A percentile compares a stretch with the other conserved stretches of the same genome.
Evolutionary conservation across 2,888 invertebrate species (phyloP).

Genomic region (Nemurella pictetii): DNA sequence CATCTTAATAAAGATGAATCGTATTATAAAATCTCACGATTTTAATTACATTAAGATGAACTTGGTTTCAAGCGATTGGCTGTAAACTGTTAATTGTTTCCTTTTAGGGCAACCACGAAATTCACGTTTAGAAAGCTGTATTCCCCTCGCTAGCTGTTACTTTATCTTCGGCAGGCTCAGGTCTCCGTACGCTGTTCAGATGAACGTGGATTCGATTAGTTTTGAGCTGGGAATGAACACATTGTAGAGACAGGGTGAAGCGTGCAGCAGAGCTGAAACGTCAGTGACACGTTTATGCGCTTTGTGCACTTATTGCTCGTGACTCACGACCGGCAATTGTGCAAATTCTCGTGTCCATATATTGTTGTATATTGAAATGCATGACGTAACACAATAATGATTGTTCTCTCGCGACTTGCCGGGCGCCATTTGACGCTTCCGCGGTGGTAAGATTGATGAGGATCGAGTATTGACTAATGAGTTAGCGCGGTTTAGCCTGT

Average conservation of each 20-base stretch:
- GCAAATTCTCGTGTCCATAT: neutral
- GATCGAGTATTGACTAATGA: no score
- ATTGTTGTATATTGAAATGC: no score
- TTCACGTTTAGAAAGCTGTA: conserved; percentile 18
- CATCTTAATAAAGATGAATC: neutral
- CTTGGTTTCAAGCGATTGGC: neutral
- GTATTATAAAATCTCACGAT: conserved; percentile 14
- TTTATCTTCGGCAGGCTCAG: neutral
- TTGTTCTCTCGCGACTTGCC: no score
- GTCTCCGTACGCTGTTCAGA: no score
- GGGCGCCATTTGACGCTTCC: neutral
- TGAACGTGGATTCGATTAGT: no score
- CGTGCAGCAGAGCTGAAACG: no score
- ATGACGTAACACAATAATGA: neutral
- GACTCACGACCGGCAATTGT: neutral
- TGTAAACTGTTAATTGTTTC: neutral
- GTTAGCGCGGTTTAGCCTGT: no score
- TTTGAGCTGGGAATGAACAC: no score
- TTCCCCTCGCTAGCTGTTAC: neutral
- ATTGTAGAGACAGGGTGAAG: no score
- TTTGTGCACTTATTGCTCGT: neutral
- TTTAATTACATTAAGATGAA: conserved; percentile 13
- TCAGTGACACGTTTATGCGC: neutral
- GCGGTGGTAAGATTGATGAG: neutral
- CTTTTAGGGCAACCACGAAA: neutral